Conservation (phyloP, 2,888 invertebrate species). For the Polia nebulosa region DNA sequence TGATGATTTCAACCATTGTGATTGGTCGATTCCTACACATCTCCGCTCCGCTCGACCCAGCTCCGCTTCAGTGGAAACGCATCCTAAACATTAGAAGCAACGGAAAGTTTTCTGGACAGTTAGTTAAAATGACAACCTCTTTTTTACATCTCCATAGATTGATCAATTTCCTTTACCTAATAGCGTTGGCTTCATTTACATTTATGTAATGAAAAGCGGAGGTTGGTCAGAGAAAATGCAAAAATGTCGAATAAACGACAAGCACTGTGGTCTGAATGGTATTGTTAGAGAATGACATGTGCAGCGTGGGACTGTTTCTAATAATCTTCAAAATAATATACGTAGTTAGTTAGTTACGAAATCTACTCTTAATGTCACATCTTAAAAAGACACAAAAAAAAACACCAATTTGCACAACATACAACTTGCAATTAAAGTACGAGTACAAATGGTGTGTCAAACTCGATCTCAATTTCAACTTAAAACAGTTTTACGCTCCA, state of each 20-base stretch:
- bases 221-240: background rate
- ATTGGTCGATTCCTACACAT: no score
- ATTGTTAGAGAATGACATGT: background rate
- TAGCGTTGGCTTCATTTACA: background rate
- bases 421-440: no score
- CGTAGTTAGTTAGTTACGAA: background rate
- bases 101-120: background rate
- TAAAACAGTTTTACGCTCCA: slow-evolving; percentile 1
- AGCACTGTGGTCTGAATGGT: slow-evolving; percentile 19
- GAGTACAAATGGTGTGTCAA: background rate
- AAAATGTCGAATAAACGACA: background rate
- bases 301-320: slow-evolving; percentile 5
- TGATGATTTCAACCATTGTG: no score
- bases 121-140: background rate
- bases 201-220: background rate
- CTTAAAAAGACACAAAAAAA: no score
- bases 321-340: background rate
- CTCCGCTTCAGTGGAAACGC: no score
- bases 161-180: background rate
- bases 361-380: no score
- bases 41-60: no score
- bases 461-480: background rate
- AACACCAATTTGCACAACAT: no score
- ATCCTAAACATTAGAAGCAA: no score
- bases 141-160: background rate